phyloP scores from a whole-genome alignment of 2,888 invertebrate genomes.

The Prenolepis imparis region DNA sequence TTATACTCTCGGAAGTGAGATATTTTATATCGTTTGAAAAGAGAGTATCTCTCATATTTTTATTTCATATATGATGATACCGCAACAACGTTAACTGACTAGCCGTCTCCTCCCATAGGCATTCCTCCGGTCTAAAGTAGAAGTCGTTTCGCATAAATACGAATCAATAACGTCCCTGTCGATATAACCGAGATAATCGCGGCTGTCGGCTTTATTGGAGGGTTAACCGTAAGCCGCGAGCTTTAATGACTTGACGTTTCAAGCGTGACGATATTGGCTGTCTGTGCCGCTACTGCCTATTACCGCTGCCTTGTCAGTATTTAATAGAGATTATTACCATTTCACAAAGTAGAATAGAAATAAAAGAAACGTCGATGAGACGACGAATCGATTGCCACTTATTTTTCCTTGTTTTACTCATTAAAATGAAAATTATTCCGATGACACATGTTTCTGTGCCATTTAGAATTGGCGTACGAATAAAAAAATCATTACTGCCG shows the following conservation, averaged over 20 bases:
- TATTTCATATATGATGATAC: not conserved
- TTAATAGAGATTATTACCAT: slow-evolving; percentile 60
- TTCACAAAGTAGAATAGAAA: slow-evolving; percentile 26
- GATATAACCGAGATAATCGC: slow-evolving; percentile 61
- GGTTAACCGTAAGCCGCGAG: slow-evolving; percentile 72
- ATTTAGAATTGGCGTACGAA: not conserved
- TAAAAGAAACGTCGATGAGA: slow-evolving; percentile 24
- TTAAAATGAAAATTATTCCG: not conserved
- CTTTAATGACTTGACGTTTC: slow-evolving; percentile 70
- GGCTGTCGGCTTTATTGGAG: slow-evolving; percentile 69
- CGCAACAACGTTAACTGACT: slow-evolving; percentile 16
- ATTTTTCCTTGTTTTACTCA: not conserved
- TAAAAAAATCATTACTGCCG: not conserved
- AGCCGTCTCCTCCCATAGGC: slow-evolving; percentile 10
- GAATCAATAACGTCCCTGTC: slow-evolving; percentile 50
- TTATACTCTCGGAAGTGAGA: not conserved
- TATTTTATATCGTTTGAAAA: not conserved
- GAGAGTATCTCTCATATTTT: not conserved
- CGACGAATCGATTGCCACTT: not conserved
- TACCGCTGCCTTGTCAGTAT: slow-evolving; percentile 51
- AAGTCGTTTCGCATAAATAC: slow-evolving; percentile 51
- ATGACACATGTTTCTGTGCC: not conserved
- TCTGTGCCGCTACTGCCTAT: slow-evolving; percentile 69
- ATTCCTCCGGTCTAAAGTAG: slow-evolving; percentile 36
- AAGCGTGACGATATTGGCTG: slow-evolving; percentile 66